Conservation (phyloP, 2,113 vertebrate genomes). For the Gymnorhina tibicen region DNA sequence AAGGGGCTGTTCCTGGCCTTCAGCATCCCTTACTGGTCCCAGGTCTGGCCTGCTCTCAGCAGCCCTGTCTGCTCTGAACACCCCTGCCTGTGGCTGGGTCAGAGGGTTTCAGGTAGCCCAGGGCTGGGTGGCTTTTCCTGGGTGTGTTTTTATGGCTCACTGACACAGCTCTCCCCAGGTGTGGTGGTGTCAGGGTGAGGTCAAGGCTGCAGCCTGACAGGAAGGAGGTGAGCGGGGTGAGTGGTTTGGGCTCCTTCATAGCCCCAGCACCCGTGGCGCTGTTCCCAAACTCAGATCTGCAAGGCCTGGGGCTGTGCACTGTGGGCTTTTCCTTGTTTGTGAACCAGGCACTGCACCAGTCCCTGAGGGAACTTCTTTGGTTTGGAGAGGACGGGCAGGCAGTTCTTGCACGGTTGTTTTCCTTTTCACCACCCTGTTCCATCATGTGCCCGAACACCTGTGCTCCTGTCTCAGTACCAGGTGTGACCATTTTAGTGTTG, state of each 20-base stretch:
- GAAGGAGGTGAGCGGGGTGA: fast-evolving
- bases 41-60: neutral
- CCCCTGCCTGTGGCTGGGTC: fast-evolving
- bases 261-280: neutral
- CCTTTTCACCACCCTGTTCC: neutral
- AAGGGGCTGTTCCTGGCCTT: neutral
- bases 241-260: neutral
- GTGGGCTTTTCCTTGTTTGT: neutral
- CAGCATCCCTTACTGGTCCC: fast-evolving
- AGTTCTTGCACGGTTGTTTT: neutral
- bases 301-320: neutral
- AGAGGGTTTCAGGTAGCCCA: fast-evolving
- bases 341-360: neutral
- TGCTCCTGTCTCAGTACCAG: neutral
- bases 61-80: neutral
- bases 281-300: neutral
- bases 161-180: neutral
- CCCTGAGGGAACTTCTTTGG: neutral
- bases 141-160: neutral
- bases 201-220: neutral
- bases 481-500: neutral
- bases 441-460: fast-evolving
- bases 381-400: neutral
- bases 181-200: neutral
- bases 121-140: neutral